Evolutionary conservation across 2,797 vertebrate species (phyloP).

Genomic region (Numenius phaeopus): DNA sequence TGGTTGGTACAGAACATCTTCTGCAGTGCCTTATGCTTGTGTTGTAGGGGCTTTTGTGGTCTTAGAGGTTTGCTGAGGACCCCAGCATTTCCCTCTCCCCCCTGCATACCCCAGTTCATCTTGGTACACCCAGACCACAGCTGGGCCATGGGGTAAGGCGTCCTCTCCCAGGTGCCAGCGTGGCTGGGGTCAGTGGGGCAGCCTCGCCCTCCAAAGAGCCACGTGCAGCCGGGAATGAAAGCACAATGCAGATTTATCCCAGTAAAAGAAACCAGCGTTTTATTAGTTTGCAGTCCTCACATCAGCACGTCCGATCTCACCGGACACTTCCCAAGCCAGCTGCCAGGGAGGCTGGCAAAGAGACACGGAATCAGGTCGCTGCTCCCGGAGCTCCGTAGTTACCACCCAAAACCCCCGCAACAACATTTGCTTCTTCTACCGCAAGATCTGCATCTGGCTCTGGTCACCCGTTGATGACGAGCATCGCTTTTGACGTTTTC

Average conservation of each 20-base stretch:
- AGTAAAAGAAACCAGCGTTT: not conserved
- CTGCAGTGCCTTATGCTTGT: accelerated
- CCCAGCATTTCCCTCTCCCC: not conserved
- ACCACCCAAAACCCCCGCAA: accelerated
- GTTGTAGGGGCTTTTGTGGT: not conserved
- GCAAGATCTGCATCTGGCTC: not conserved
- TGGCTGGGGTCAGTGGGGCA: not conserved
- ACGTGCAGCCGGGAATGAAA: not conserved
- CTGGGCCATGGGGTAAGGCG: not conserved
- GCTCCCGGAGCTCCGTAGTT: not conserved
- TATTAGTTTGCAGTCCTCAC: not conserved
- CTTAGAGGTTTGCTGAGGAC: not conserved
- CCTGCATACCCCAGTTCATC: not conserved
- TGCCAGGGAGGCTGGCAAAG: not conserved
- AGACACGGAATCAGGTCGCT: not conserved
- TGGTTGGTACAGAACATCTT: not conserved
- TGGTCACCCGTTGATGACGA: accelerated
- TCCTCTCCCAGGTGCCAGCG: not conserved
- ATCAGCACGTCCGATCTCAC: not conserved
- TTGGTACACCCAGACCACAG: not conserved
- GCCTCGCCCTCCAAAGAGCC: not conserved
- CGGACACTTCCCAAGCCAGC: not conserved
- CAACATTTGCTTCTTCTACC: not conserved
- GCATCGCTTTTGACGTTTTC: not conserved
- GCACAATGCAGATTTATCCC: not conserved